Conservation (phyloP, 2,888 invertebrate species). For the Sabatieria punctata region DNA sequence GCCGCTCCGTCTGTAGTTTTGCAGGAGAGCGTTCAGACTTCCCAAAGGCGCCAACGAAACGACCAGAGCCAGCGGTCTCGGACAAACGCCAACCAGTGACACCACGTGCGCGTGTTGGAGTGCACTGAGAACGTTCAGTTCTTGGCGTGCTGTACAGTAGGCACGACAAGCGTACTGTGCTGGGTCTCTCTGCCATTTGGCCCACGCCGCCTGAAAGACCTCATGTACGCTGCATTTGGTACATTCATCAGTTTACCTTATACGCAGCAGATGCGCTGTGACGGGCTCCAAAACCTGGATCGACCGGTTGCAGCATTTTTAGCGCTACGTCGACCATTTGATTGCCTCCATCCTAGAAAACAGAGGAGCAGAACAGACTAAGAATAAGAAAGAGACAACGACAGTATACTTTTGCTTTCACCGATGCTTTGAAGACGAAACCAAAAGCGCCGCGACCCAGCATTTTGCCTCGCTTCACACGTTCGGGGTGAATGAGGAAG, state of each 20-base stretch:
- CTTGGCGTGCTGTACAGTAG: constrained; percentile 86
- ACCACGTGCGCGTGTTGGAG: constrained; percentile 80
- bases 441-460: constrained; percentile 95
- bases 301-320: constrained; percentile 86
- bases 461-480: constrained; percentile 49
- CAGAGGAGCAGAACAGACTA: background rate
- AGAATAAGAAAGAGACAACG: background rate
- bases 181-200: constrained; percentile 85
- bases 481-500: constrained; percentile 61
- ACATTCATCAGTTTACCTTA: constrained; percentile 33
- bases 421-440: constrained; percentile 65
- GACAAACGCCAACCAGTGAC: constrained; percentile 71
- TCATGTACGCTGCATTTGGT: background rate
- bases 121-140: constrained; percentile 65
- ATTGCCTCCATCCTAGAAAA: background rate
- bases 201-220: constrained; percentile 47
- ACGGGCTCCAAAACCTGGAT: constrained; percentile 54
- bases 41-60: constrained; percentile 80
- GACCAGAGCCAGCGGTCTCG: constrained; percentile 68
- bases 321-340: constrained; percentile 55
- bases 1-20: constrained; percentile 67
- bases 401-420: constrained; percentile 33
- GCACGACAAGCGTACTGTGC: constrained; percentile 81
- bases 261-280: constrained; percentile 48
- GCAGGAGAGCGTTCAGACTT: constrained; percentile 62